Conservation (phyloP, 2,797 vertebrate genomes). For the Acipenser transmontanus region DNA sequence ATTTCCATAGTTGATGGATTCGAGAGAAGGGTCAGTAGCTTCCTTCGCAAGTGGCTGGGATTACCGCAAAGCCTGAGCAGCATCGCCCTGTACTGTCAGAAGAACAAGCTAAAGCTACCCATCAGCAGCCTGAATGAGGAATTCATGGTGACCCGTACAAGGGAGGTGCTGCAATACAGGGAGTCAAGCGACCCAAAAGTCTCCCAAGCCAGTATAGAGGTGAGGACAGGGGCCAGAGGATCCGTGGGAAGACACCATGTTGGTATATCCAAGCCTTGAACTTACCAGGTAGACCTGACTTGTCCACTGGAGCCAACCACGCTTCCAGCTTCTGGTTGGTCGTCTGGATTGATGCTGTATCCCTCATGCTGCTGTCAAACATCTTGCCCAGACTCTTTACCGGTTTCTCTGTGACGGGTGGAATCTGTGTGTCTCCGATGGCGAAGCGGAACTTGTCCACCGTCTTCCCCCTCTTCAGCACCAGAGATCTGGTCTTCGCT, state of each 20-base stretch:
- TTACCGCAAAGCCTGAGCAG: conserved; percentile 14
- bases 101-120: conserved; percentile 14
- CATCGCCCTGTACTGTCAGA: conserved; percentile 16
- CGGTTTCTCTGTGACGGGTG: conserved; percentile 2
- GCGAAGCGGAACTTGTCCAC: conserved; percentile 8
- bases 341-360: conserved; percentile 7
- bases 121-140: too few species aligned
- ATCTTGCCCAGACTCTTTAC: conserved; percentile 7
- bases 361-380: conserved; percentile 13
- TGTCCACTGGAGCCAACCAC: conserved; percentile 9
- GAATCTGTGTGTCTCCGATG: not conserved
- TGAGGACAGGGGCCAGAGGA: conserved; percentile 15
- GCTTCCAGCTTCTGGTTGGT: conserved; percentile 10
- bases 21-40: conserved; percentile 1
- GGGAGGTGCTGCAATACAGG: conserved; percentile 4
- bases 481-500: too few species aligned
- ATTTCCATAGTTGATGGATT: too few species aligned
- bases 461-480: too few species aligned
- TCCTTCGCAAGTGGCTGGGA: conserved; percentile 15
- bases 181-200: not conserved
- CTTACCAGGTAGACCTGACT: conserved; percentile 12
- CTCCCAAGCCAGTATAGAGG: conserved; percentile 5
- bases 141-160: conserved; percentile 5
- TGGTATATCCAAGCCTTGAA: conserved; percentile 20
- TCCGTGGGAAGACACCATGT: conserved; percentile 14